These are phyloP conservation scores for Hyperoplus immaculatus DNA, from an alignment of 2,797 vertebrate species.

Conservation along the genomic window DNA sequence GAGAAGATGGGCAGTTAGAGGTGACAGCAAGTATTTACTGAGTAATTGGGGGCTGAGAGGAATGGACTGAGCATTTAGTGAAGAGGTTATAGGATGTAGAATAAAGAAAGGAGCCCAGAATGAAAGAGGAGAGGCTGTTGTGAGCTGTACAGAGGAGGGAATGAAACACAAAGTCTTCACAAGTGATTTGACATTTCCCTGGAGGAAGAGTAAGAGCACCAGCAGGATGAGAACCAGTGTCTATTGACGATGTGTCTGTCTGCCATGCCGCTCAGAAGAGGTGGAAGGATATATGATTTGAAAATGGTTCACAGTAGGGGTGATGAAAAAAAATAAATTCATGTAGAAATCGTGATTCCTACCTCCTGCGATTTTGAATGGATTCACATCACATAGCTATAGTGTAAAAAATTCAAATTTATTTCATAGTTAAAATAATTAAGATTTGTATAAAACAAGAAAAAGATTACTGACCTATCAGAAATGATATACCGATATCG, in stretches of 20 bases:
- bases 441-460: no score
- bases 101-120: conserved; percentile 46
- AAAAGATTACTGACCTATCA: no score
- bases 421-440: no score
- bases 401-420: no score
- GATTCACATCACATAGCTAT: no score
- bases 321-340: no score
- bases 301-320: no score
- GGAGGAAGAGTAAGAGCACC: conserved; percentile 47
- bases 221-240: conserved; percentile 29
- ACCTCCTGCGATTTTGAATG: no score
- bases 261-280: conserved; percentile 5
- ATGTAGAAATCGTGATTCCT: no score
- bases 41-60: conserved; percentile 58
- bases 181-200: conserved; percentile 61
- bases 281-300: neutral
- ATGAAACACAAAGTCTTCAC: conserved; percentile 38
- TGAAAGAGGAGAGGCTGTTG: conserved; percentile 61
- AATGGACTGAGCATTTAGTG: conserved; percentile 63
- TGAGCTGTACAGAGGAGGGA: conserved; percentile 52
- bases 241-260: conserved; percentile 28
- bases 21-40: conserved; percentile 62
- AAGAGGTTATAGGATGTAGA: conserved; percentile 50
- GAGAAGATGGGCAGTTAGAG: conserved; percentile 47
- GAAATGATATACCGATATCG: no score